A percentile compares a stretch with the other conserved stretches of the same genome.
Conservation (phyloP, 2,797 vertebrate species). For the Hipposideros larvatus region DNA sequence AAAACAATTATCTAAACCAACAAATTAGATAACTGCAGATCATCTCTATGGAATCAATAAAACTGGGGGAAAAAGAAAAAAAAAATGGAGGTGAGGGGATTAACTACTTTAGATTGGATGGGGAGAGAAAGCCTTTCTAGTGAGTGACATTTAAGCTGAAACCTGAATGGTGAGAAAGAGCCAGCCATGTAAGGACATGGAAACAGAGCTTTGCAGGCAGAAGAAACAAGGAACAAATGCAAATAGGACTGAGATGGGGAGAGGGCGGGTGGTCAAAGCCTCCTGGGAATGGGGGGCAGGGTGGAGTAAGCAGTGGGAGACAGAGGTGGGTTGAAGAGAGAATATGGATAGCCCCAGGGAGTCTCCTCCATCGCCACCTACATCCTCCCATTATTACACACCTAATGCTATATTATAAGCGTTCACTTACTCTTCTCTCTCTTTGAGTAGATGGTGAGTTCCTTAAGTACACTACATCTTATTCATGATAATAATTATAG, state of each 20-base stretch:
- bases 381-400: slow-evolving; percentile 47
- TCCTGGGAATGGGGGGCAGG: fast-evolving
- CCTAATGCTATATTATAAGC: slow-evolving; percentile 55
- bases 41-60: not conserved
- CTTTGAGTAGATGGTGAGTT: slow-evolving; percentile 59
- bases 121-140: not conserved
- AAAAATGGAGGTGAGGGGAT: not conserved
- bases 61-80: not conserved
- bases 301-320: not conserved
- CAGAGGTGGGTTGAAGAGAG: not conserved
- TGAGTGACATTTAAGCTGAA: not conserved
- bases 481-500: slow-evolving; percentile 77
- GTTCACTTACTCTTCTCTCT: slow-evolving; percentile 70
- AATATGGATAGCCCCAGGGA: not conserved
- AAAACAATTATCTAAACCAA: slow-evolving; percentile 19
- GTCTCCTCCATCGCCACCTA: slow-evolving; percentile 28
- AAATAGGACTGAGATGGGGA: not conserved
- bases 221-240: not conserved
- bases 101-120: not conserved
- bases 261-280: not conserved
- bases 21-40: not conserved
- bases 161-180: not conserved
- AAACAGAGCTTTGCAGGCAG: not conserved
- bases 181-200: not conserved
- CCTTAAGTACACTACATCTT: slow-evolving; percentile 74